Base-by-base conservation (phyloP, 1,140 invertebrate genomes). In the Parapsyche elsis region DNA sequence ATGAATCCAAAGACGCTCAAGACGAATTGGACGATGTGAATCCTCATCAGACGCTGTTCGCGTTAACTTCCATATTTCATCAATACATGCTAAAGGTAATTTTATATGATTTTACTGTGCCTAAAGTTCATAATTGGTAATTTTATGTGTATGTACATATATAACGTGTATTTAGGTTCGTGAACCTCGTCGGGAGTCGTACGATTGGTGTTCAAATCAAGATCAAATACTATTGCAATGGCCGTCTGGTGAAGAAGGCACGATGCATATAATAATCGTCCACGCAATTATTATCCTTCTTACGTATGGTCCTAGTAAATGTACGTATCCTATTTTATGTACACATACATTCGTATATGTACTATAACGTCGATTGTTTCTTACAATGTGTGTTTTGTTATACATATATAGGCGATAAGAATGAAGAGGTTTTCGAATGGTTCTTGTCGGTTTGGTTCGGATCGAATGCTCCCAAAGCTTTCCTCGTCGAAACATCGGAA, bases 261-360 rank as follows among this genome's bases (percentile, higher is more conserved):
- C 94, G 0, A 91, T 99, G 86, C 95, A 97, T 85, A 94, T 97
- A 79, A 88, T 97, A 5, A 93, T 98, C 0, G 95, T 98, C 38
- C 97, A 99, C 85, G 96, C 97, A 0, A 96, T 98, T 87, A 94
- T 98, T n/a, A 97, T 98, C 84, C 88, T 98, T 0, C 87, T 99
- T 0, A 97, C 96, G 0, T 96, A 93, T 83, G 93, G 94, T 21
- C 92, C 93, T 0, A 88, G 89, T 0, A 89, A 90, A n/a, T 87
- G 89, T 89, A 73, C 84, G 86, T 85, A 16, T 38, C 16, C 2
- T 24, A 9, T 14, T 5, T 26, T 38, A 44, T 38, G 30, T 67
- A 16, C 44, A 1, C 61, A 12, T 70, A n/a, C 1, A 44, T 77
- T 77, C 1, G 19, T n/a, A 23, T n/a, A n/a, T n/a, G n/a, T n/a